phyloP scores from a whole-genome alignment of 1,140 invertebrate genomes.

The Pachypsylla venusta region DNA sequence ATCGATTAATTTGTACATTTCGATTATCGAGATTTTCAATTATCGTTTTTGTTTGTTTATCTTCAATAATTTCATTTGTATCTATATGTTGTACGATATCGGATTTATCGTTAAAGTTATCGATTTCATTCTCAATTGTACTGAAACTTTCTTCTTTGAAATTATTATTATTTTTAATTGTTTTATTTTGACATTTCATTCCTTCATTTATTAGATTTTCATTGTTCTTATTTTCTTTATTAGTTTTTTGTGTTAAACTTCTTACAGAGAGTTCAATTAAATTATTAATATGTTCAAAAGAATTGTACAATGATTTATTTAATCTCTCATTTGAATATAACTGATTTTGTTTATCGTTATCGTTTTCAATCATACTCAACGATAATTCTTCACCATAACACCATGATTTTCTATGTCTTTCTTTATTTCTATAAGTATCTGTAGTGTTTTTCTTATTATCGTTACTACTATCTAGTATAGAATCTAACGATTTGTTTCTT shows the following conservation, averaged over 20 bases:
- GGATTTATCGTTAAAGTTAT: neutral
- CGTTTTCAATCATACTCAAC: neutral
- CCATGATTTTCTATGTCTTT: neutral
- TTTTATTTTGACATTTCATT: neutral
- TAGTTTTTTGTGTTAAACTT: neutral
- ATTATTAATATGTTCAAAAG: slow-evolving; percentile 1
- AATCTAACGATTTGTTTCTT: neutral
- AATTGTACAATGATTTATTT: neutral
- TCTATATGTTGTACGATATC: neutral
- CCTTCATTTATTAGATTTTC: neutral
- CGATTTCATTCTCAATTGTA: neutral
- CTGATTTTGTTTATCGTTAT: neutral
- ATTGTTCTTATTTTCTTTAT: neutral
- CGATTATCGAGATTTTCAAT: too few relatives aligned
- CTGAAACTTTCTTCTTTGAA: too few relatives aligned
- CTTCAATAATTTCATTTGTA: neutral
- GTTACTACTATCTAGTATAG: neutral
- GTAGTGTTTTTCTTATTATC: neutral
- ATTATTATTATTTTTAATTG: too few relatives aligned
- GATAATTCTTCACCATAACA: neutral
- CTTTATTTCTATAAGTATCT: too few relatives aligned
- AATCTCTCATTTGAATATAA: neutral
- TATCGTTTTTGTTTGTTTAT: neutral
- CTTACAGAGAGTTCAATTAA: slow-evolving; percentile 1
- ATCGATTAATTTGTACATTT: neutral